phyloP scores from a whole-genome alignment of 2,113 vertebrate genomes.

The Phodopus roborovskii region DNA sequence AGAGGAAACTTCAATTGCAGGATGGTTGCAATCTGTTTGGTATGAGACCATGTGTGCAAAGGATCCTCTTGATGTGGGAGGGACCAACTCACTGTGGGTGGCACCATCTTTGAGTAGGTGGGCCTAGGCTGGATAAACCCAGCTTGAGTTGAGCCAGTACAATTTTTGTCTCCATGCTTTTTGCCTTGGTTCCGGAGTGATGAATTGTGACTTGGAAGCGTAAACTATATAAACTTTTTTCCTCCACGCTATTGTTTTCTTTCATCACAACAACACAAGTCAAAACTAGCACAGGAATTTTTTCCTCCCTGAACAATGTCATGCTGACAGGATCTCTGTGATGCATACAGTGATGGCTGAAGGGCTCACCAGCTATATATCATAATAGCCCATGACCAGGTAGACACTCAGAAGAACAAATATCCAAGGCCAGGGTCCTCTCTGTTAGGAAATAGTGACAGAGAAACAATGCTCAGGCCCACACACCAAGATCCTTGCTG shows the following conservation, averaged over 20 bases:
- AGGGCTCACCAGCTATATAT: not conserved
- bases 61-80: not conserved
- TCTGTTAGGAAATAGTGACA: not conserved
- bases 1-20: not conserved
- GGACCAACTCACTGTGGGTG: not conserved
- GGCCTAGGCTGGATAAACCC: not conserved
- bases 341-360: accelerated
- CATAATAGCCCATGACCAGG: not conserved
- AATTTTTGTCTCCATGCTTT: not conserved
- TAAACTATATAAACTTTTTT: not conserved
- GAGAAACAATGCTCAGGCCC: not conserved
- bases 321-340: accelerated
- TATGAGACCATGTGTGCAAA: not conserved
- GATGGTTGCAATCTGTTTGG: not conserved
- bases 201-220: not conserved
- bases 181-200: not conserved
- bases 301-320: not conserved
- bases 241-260: no score
- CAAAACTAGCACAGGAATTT: not conserved
- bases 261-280: not conserved
- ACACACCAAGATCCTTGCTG: not conserved
- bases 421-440: not conserved
- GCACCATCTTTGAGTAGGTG: not conserved
- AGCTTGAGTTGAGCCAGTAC: not conserved
- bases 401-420: not conserved